These are phyloP conservation scores for Sarcophaga rosellei DNA, from an alignment of 2,888 invertebrate species.

Conservation along the genomic window DNA sequence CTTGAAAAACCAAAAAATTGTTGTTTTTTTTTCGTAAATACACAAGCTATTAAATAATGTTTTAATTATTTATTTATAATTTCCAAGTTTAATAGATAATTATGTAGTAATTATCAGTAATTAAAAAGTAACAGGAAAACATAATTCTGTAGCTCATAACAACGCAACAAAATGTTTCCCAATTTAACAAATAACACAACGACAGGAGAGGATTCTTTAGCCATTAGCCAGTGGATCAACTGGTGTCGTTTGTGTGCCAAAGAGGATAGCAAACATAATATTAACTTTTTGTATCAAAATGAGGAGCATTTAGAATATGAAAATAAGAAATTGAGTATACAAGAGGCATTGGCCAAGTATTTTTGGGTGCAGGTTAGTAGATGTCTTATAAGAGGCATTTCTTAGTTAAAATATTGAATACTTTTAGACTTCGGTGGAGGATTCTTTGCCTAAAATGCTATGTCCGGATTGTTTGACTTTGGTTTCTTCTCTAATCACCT, in stretches of 20 bases:
- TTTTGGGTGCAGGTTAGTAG: constrained; percentile 76
- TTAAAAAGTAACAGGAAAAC: background rate
- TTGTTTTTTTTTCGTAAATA: background rate
- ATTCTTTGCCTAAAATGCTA: constrained; percentile 75
- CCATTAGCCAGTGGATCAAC: constrained; percentile 38
- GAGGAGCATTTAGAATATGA: constrained; percentile 58
- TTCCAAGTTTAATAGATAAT: too few relatives aligned
- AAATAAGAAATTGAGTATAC: constrained; percentile 70
- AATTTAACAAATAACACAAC: background rate
- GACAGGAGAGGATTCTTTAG: background rate
- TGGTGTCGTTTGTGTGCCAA: constrained; percentile 66
- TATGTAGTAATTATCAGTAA: background rate
- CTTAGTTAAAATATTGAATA: background rate
- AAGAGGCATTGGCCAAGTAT: constrained; percentile 76
- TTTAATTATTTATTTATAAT: background rate
- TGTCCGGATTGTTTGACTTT: constrained; percentile 76
- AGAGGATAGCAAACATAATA: constrained; percentile 70
- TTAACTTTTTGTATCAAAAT: constrained; percentile 73
- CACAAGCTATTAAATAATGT: background rate
- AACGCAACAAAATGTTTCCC: constrained; percentile 29
- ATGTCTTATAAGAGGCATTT: too few relatives aligned
- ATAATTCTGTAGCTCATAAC: background rate
- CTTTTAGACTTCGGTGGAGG: constrained; percentile 73
- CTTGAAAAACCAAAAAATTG: background rate
- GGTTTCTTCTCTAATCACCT: constrained; percentile 74